Conservation (phyloP, 2,888 invertebrate species). For the Boloria euphrosyne region DNA sequence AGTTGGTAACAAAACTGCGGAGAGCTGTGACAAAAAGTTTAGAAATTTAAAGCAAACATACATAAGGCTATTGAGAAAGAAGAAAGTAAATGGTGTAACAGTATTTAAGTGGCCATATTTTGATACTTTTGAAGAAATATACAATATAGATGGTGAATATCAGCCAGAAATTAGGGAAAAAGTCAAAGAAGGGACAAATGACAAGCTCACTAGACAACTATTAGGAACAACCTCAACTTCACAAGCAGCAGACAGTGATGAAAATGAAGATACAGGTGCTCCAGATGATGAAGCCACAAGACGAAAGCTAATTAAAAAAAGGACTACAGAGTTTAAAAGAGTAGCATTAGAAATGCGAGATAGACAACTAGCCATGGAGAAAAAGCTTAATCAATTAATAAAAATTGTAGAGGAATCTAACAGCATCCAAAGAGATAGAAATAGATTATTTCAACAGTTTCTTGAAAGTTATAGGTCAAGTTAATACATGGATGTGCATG, state of each 20-base stretch:
- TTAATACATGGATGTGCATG: not conserved
- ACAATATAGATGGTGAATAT: conserved; percentile 67
- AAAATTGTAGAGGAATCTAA: conserved; percentile 76
- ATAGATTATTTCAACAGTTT: conserved; percentile 70
- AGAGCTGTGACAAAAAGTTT: conserved; percentile 74
- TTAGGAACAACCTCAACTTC: conserved; percentile 57
- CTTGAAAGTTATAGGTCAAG: conserved; percentile 61
- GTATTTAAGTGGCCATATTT: conserved; percentile 76
- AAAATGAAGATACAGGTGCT: conserved; percentile 56
- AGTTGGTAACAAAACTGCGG: conserved; percentile 68
- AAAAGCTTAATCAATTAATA: conserved; percentile 72
- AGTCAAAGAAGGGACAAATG: conserved; percentile 60
- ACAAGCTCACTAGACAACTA: conserved; percentile 61
- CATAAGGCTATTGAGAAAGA: conserved; percentile 67
- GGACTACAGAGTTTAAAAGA: conserved; percentile 67
- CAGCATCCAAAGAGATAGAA: conserved; percentile 71
- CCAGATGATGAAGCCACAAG: conserved; percentile 58
- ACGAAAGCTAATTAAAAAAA: conserved; percentile 57
- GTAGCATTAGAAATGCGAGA: conserved; percentile 71
- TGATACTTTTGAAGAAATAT: conserved; percentile 71
- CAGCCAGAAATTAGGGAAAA: conserved; percentile 70
- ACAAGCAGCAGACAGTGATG: conserved; percentile 50
- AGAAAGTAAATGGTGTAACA: conserved; percentile 55
- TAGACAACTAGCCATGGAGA: conserved; percentile 69
- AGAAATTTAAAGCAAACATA: conserved; percentile 75